Base-by-base conservation (phyloP, 2,797 vertebrate species). In the Sebastes itinus region DNA sequence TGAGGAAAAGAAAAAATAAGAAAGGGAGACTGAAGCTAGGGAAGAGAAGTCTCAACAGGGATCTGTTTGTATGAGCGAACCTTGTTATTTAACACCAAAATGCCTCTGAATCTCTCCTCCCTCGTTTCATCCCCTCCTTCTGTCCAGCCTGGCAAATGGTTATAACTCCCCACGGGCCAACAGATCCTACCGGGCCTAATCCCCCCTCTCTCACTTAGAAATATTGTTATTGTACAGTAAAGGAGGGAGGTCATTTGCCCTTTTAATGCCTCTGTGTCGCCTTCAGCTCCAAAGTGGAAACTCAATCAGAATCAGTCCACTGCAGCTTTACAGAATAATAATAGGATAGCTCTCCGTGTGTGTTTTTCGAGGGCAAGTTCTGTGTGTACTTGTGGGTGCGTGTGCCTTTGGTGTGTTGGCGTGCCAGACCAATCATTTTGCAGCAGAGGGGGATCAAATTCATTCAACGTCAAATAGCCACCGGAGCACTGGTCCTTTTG, bases 201-300 rank as follows among this genome's bases (percentile, higher is more conserved):
- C 86, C 87, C 69, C 54, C 35, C 82, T 75, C 72, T 70, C 82
- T 82, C 85, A 85, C 87, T 92, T 70, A 86, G 77, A 88, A 90
- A 92, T 88, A 91, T 81, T 80, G 78, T 49, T 49, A 49, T 49
- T 49, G 46, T 87, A 84, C 83, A 80, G 73, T 73, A 75, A 85
- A 72, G 71, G 75, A 86, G 76, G 76, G 69, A 93, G 90, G 91
- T 92, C 90, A 92, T 88, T 72, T 88, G 83, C 83, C 91, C 90
- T 84, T 79, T 84, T 93, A 92, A 94, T 89, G 85, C 89, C 82
- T 85, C 83, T 75, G 65, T 87, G 78, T 90, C 75, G 13, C 79
- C 82, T 89, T 81, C 63, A 72, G 80, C 91, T 90, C 78, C 78
- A 83, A 88, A 94, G 87, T 91, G 92, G 90, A 94, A 93, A 91